Base-by-base conservation (phyloP, 1,140 invertebrate species). In the Thaumetopoea pityocampa region DNA sequence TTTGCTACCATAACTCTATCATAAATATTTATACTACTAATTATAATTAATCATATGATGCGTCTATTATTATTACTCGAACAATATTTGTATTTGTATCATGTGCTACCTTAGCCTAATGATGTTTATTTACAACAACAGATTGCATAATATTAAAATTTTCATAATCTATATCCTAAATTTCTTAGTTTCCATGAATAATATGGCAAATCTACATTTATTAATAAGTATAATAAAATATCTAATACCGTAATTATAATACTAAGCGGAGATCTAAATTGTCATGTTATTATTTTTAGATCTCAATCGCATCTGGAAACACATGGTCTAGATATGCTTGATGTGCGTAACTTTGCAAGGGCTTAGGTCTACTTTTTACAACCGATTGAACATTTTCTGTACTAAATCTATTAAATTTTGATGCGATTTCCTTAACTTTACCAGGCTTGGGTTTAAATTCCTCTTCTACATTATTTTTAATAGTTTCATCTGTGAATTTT, bases 221-320 rank as follows among this genome's bases (percentile, higher is more conserved):
- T 51, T 43, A 51, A 55, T 50, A 49, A 49, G 26, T 53, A 53
- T 53, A 52, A 38, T 48, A 30, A 36, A 23, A 28, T 35, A 29
- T 45, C 28, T 45, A 36, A 33, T 36, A n/a, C 30, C 33, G 38
- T 34, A 47, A 42, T 51, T 47, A 50, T 38, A 44, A 46, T 29
- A 45, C 37, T 72, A 72, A 57, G 40, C 23, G 35, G 64, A 72
- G 67, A 76, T 76, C 65, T 62, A 58, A 34, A 14, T 51, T 56
- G 48, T 34, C 48, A 51, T 51, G 28, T 44, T 35, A 49, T 27
- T 48, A 49, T 42, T 47, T 68, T 67, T n/a, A 86, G 51, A 86
- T 74, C 70, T 86, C 85, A 36, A 85, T 71, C 42, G 85, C 82
- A 37, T 81, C 80, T 15, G 85, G 85, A 55, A 86, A 86, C 33